Evolutionary conservation across 2,888 invertebrate genomes (phyloP).

Genomic region (Caenorhabditis wallacei): DNA sequence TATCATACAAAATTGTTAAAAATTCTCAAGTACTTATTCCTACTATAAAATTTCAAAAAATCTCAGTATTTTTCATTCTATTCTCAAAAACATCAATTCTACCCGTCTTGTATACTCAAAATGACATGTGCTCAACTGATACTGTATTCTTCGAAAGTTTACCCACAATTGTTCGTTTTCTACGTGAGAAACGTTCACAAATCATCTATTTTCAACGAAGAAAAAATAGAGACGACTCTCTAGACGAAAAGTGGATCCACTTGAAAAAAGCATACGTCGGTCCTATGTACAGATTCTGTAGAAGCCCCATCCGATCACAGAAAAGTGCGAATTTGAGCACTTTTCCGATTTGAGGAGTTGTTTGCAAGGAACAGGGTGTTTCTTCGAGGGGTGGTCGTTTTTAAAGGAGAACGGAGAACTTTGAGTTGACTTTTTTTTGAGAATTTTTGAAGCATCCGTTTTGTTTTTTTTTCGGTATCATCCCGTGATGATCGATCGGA

Average conservation of each 20-base stretch:
- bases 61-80: no score
- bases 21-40: no score
- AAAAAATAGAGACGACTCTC: slow-evolving; percentile 12
- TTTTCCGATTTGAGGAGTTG: slow-evolving; percentile 1
- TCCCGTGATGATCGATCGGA: no score
- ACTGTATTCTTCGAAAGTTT: background rate
- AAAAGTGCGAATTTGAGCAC: slow-evolving; percentile 55
- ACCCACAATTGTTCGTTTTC: background rate
- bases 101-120: no score
- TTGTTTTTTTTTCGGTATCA: no score
- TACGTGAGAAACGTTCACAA: slow-evolving; percentile 53
- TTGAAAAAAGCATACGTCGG: slow-evolving; percentile 59
- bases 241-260: slow-evolving; percentile 51
- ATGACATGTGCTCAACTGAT: background rate
- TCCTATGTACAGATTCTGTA: slow-evolving; percentile 47
- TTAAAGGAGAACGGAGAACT: background rate
- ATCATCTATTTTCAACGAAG: slow-evolving; percentile 40
- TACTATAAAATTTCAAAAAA: no score
- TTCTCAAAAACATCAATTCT: no score
- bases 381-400: slow-evolving; percentile 43
- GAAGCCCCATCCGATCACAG: slow-evolving; percentile 4
- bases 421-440: no score
- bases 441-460: no score
- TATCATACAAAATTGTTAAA: background rate
- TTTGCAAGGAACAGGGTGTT: slow-evolving; percentile 53